phyloP scores from a whole-genome alignment of 2,113 vertebrate species.

The Cryptoleucopteryx plumbea region DNA sequence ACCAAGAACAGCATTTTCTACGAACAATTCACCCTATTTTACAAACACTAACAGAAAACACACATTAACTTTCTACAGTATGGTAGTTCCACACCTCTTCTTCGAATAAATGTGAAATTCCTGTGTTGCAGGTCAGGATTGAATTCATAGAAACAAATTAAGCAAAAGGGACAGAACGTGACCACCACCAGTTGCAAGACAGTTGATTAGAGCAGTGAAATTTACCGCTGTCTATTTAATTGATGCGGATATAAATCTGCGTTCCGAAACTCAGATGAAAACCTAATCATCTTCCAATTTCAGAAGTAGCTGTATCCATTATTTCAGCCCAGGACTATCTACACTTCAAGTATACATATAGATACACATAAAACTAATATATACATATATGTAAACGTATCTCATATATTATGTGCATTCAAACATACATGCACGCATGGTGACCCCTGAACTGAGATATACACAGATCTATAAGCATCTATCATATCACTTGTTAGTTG shows the following conservation, averaged over 20 bases:
- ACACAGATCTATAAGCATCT: not conserved
- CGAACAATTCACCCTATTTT: not conserved
- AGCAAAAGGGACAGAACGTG: not conserved
- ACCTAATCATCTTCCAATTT: not conserved
- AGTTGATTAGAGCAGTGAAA: not conserved
- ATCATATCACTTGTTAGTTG: not conserved
- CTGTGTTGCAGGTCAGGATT: rapidly evolving
- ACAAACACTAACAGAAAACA: not conserved
- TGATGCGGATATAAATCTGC: not conserved
- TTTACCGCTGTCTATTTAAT: not conserved
- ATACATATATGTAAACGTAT: not conserved
- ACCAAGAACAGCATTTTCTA: not conserved
- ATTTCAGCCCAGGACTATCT: not conserved
- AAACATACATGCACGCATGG: not conserved
- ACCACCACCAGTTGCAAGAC: not conserved
- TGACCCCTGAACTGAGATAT: not conserved
- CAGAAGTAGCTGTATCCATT: not conserved
- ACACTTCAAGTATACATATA: not conserved
- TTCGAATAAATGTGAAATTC: not conserved
- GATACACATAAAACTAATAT: not conserved
- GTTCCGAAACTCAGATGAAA: not conserved
- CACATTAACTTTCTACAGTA: not conserved
- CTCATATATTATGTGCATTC: not conserved
- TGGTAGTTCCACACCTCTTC: not conserved
- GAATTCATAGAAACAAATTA: not conserved